A percentile compares a stretch with the other conserved stretches of the same genome.
These are phyloP conservation scores for Drosophila nigrodunni DNA, from an alignment of 1,140 invertebrate species.

Conservation along the genomic window DNA sequence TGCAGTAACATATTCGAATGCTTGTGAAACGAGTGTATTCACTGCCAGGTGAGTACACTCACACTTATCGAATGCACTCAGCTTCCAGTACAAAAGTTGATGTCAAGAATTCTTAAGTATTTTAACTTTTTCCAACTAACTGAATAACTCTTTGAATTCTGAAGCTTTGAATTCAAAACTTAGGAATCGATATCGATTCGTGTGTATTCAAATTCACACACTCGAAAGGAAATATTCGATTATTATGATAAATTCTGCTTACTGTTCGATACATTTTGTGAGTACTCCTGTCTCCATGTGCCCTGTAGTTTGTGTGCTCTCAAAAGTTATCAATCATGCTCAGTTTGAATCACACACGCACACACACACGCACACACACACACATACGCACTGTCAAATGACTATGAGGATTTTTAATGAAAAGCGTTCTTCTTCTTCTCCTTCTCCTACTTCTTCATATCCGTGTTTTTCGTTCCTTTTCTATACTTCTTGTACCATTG, in stretches of 20 bases:
- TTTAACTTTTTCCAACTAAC: too few species aligned
- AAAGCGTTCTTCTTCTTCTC: constrained; percentile 44
- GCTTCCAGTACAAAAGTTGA: too few species aligned
- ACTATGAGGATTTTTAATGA: constrained; percentile 75
- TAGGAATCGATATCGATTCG: neutral
- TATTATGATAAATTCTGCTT: neutral
- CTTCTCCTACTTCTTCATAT: neutral
- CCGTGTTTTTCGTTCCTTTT: too few species aligned
- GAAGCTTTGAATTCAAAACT: too few species aligned
- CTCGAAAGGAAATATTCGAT: too few species aligned
- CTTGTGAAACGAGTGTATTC: too few species aligned
- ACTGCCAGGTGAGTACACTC: too few species aligned
- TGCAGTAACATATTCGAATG: too few species aligned
- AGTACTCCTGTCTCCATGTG: neutral
- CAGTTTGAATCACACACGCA: neutral
- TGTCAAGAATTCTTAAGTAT: too few species aligned
- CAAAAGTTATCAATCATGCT: constrained; percentile 43
- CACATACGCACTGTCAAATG: constrained; percentile 56
- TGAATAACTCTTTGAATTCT: too few species aligned
- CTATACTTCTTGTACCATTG: too few species aligned
- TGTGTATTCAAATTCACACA: neutral
- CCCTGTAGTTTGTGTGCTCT: constrained; percentile 12
- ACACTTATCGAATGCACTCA: too few species aligned
- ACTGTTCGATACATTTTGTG: constrained; percentile 3
- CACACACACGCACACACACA: constrained; percentile 28